Base-by-base conservation (phyloP, 2,113 vertebrate species). In the Hydrochoerus hydrochaeris region DNA sequence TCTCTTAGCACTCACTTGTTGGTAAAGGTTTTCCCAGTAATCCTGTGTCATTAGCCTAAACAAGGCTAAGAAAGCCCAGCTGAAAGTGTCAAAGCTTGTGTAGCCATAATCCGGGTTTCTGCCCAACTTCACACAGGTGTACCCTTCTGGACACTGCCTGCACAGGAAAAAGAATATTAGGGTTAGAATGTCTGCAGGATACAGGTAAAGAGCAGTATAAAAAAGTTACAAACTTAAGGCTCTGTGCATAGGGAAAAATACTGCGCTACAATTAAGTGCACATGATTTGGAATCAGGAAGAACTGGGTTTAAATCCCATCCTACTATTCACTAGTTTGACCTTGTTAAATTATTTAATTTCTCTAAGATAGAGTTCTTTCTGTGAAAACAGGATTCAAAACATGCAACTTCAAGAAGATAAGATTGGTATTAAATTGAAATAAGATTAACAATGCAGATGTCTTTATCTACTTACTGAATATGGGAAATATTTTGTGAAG, bases 1-100 rank as follows among this genome's bases (percentile, higher is more conserved):
- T 93, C 46, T 84, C 22, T 87, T 85, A 20, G 22, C 24, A 97
- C 98, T 96, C 92, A 99, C 99, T 99, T 99, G 98, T 95, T 99
- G 99, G 97, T 99, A 99, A 95, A 99, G 99, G 89, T 99, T 99
- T 98, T 99, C 99, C 99, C 99, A 99, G 91, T 87, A 99, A 97
- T 99, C 99, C 80, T 99, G 99, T 78, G 99, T 99, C 99, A 99
- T 99, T 83, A 99, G 98, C 69, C 99, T 98, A 96, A 99, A 99
- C 41, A 99, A 98, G 6, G 99, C 99, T 92, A 99, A 99, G 97
- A 99, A 99, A 57, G 99, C 99, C 99, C 99, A 99, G 52, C 99
- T 99, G 95, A 99, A 99, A 1, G 98, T 99, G 97, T 99, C 99
- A 98, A 99, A 99, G 92, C 99, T 99, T 5, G 99, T 99, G 95